A percentile compares a stretch with the other conserved stretches of the same genome.
Evolutionary conservation across 2,113 vertebrate species (phyloP).

Genomic region (Dolichotis patagonum): DNA sequence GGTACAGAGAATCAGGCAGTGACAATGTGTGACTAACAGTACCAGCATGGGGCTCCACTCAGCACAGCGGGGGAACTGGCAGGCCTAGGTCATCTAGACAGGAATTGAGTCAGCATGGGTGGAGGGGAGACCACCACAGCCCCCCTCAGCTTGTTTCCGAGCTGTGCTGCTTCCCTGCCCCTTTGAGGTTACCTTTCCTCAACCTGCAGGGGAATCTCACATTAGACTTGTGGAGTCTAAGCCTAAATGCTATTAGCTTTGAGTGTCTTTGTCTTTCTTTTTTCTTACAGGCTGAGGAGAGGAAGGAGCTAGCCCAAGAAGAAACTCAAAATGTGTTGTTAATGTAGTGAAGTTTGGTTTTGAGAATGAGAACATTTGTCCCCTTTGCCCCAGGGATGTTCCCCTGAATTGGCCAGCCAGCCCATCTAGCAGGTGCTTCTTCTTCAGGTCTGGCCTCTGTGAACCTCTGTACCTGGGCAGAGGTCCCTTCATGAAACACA

Average conservation of each 20-base stretch:
- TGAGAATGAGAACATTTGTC: neutral
- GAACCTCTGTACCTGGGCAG: neutral
- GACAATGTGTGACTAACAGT: accelerated
- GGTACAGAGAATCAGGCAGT: neutral
- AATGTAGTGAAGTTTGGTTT: neutral
- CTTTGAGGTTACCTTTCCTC: neutral
- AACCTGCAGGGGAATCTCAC: neutral
- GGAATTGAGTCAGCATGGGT: neutral
- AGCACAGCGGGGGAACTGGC: too few species aligned
- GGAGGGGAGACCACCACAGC: neutral
- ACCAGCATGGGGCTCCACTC: neutral
- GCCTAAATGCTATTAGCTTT: neutral
- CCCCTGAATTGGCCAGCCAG: neutral
- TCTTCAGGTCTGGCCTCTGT: neutral
- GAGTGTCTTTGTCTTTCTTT: neutral
- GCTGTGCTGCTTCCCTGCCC: neutral
- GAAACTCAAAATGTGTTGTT: neutral
- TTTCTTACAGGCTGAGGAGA: neutral
- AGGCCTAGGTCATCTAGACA: neutral
- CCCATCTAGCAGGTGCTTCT: neutral
- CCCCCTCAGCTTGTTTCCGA: neutral
- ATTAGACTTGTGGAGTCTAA: neutral
- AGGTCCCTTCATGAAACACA: neutral
- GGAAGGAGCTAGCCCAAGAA: neutral
- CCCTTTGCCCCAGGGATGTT: neutral